phyloP scores from a whole-genome alignment of 2,113 vertebrate genomes.

The Seriola rivoliana region DNA sequence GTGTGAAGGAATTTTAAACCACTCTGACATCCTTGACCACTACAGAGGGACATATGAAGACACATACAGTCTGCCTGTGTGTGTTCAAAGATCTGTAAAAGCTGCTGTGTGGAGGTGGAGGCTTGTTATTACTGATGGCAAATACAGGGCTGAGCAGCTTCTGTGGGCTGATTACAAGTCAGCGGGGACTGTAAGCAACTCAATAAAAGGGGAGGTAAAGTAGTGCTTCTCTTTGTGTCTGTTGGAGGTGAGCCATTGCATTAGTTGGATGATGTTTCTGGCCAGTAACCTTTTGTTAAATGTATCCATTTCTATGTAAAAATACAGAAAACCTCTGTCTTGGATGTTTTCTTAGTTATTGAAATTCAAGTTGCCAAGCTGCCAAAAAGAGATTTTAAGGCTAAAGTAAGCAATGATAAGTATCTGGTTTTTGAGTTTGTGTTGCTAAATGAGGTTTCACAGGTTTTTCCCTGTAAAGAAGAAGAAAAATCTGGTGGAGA shows the following conservation, averaged over 20 bases:
- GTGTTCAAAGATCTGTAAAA: constrained; percentile 58
- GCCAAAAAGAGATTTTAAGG: constrained; percentile 30
- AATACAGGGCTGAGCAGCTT: constrained; percentile 76
- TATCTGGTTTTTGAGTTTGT: not conserved
- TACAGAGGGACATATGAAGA: constrained; percentile 47
- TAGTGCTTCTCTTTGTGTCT: constrained; percentile 48
- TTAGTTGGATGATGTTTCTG: constrained; percentile 43
- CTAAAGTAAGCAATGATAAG: constrained; percentile 19
- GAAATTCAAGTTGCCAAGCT: not conserved
- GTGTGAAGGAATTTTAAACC: constrained; percentile 63
- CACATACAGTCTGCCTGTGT: constrained; percentile 34
- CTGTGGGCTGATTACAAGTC: constrained; percentile 80
- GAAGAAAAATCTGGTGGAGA: not conserved
- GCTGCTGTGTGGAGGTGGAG: constrained; percentile 48
- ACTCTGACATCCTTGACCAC: constrained; percentile 55
- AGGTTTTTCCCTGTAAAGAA: not conserved
- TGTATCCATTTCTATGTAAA: constrained; percentile 24
- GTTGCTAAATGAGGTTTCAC: constrained; percentile 10
- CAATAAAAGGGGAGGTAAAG: constrained; percentile 66
- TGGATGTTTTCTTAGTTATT: constrained; percentile 18
- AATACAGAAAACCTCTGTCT: constrained; percentile 15
- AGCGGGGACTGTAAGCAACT: constrained; percentile 65
- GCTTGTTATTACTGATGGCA: constrained; percentile 77
- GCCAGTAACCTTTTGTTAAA: constrained; percentile 34
- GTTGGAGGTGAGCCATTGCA: constrained; percentile 36